Base-by-base conservation (phyloP, 2,797 vertebrate species). In the Channallabes apus region DNA sequence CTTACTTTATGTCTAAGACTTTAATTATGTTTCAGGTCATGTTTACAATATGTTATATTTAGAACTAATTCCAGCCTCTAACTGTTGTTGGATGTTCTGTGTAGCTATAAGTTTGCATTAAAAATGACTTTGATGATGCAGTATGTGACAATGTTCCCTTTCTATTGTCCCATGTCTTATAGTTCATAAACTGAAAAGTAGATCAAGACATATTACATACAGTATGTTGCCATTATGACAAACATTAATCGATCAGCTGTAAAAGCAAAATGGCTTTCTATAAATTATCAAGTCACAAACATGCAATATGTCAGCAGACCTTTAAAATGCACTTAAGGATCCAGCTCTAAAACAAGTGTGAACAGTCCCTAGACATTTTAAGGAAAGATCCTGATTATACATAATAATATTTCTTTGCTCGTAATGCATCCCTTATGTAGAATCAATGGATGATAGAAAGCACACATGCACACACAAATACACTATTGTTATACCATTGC, bases 401-500 rank as follows among this genome's bases (percentile, higher is more conserved):
- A 59, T 78, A 61, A 78, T 78, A 78, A 59, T 59, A 32, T 78
- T 78, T 61, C 56, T 35, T 35, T 61, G 75, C 56, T 78, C 46
- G 73, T 78, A 59, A 59, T 78, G 56, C 35, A 35, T 78, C 75
- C 29, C 75, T 78, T 59, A 78, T 59, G 75, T 56, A 61, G 75
- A 78, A 59, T 38, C 56, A 78, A 38, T 20, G 35, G 56, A 78
- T 78, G 54, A 78, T 61, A 77, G 29, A 76, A 76, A 58, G 27
- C 27, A 76, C 73, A 61, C 11, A 78, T 59, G 2, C 18, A n/a
- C 75, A 78, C 54, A 78, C 56, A 78, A 59, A 59, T 59, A 78
- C 29, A 35, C 29, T 24, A 78, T 78, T 78, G 56, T 78, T 22
- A 38, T 15, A 61, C 56, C 56, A 61, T 78, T 61, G 38, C 75